Conservation (phyloP, 2,113 vertebrate genomes). For the Parus major region DNA sequence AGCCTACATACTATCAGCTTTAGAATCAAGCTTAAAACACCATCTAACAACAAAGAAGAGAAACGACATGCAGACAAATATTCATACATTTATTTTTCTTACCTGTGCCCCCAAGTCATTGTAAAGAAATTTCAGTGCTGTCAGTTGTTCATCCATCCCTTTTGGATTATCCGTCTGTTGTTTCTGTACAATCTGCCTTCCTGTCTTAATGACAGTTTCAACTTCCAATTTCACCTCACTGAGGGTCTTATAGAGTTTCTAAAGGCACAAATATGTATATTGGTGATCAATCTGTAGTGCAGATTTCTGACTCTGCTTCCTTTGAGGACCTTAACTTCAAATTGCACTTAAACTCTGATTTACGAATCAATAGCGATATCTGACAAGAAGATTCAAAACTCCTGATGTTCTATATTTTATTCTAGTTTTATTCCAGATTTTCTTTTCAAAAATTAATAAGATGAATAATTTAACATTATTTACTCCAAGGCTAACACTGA, state of each 20-base stretch:
- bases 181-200: slow-evolving; percentile 97
- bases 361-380: neutral
- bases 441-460: neutral
- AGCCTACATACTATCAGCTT: neutral
- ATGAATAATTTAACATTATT: neutral
- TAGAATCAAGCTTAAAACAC: neutral
- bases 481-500: neutral
- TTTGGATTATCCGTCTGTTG: slow-evolving; percentile 97
- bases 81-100: neutral
- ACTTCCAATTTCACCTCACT: slow-evolving; percentile 98
- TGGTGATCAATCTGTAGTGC: neutral
- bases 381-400: neutral
- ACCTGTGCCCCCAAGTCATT: slow-evolving; percentile 97
- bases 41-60: neutral
- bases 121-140: slow-evolving; percentile 92
- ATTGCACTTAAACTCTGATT: neutral
- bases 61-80: neutral
- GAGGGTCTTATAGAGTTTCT: slow-evolving; percentile 96
- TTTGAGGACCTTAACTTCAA: neutral
- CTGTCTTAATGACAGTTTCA: slow-evolving; percentile 98
- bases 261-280: neutral
- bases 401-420: neutral
- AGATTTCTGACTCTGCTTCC: neutral
- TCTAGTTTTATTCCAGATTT: neutral
- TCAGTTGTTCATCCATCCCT: slow-evolving; percentile 94